Percentiles rank a stretch among this genome's conserved stretches.
phyloP scores from a whole-genome alignment of 2,797 vertebrate genomes.

The Antennarius maculatus region DNA sequence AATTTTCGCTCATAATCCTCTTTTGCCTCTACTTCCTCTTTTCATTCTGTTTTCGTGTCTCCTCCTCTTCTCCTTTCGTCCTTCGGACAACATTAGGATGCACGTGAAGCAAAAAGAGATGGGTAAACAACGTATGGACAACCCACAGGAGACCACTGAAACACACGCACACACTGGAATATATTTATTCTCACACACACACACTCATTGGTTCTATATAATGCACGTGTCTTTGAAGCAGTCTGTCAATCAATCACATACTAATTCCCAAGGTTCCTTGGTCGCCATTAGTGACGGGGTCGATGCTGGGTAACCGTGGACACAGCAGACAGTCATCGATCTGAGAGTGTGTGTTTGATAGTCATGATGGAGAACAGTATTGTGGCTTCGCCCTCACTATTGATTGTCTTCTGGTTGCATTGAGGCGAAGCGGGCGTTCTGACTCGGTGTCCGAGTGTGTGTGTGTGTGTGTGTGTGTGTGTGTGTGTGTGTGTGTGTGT shows the following conservation, averaged over 20 bases:
- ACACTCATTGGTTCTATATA: constrained; percentile 22
- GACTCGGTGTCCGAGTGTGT: constrained; percentile 41
- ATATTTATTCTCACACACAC: constrained; percentile 14
- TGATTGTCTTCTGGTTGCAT: constrained; percentile 71
- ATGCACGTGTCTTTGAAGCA: constrained; percentile 60
- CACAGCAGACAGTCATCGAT: constrained; percentile 77
- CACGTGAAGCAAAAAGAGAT: constrained; percentile 59
- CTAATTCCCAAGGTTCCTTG: constrained; percentile 78
- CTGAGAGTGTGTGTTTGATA: constrained; percentile 51
- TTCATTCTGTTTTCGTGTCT: neutral
- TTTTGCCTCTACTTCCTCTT: constrained; percentile 7
- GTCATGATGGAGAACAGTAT: constrained; percentile 70
- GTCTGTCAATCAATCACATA: constrained; percentile 78
- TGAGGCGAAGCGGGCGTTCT: constrained; percentile 66
- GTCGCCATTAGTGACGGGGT: constrained; percentile 78
- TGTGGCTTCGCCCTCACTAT: constrained; percentile 69
- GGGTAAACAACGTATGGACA: constrained; percentile 67
- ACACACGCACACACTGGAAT: constrained; percentile 39
- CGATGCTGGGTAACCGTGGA: constrained; percentile 78
- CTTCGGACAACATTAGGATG: constrained; percentile 61
- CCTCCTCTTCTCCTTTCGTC: constrained; percentile 27
- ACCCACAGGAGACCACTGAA: constrained; percentile 53
- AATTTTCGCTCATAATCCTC: constrained; percentile 12
- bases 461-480: constrained; percentile 21
- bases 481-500: constrained; percentile 19